These are phyloP conservation scores for Tokudaia tokunoshimensis DNA, from an alignment of 2,797 vertebrate species.

Conservation along the genomic window DNA sequence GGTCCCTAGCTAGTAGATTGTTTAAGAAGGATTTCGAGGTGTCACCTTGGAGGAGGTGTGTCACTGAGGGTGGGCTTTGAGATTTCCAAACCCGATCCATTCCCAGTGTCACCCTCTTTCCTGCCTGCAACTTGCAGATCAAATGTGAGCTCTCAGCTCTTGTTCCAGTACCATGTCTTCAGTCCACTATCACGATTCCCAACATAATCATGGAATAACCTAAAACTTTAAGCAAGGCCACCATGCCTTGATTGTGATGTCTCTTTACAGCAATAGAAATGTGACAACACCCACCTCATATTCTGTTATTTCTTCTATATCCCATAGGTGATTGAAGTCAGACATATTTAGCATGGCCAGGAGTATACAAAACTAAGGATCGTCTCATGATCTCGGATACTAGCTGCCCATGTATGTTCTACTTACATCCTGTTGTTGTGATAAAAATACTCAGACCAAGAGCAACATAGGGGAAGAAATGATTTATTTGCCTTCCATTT, in stretches of 20 bases:
- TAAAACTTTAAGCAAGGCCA: not conserved
- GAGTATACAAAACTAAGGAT: not conserved
- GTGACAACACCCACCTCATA: not conserved
- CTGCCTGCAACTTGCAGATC: not conserved
- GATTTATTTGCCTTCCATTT: not conserved
- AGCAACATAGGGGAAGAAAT: not conserved
- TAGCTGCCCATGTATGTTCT: not conserved
- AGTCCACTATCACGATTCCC: no score
- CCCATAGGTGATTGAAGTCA: not conserved
- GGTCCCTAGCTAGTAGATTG: no score
- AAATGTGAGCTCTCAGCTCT: not conserved
- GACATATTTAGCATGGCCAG: not conserved
- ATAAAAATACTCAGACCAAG: not conserved
- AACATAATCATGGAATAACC: not conserved
- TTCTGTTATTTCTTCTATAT: not conserved
- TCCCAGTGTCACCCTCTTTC: not conserved
- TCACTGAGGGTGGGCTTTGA: not conserved
- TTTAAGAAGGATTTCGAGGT: not conserved
- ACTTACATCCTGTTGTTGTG: not conserved
- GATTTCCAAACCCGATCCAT: no score
- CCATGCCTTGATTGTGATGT: not conserved
- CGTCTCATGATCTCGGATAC: not conserved
- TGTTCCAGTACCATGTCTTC: not conserved
- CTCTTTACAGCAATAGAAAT: not conserved
- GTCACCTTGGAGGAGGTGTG: not conserved